phyloP scores from a whole-genome alignment of 2,888 invertebrate genomes.

The Drosophila affinis region DNA sequence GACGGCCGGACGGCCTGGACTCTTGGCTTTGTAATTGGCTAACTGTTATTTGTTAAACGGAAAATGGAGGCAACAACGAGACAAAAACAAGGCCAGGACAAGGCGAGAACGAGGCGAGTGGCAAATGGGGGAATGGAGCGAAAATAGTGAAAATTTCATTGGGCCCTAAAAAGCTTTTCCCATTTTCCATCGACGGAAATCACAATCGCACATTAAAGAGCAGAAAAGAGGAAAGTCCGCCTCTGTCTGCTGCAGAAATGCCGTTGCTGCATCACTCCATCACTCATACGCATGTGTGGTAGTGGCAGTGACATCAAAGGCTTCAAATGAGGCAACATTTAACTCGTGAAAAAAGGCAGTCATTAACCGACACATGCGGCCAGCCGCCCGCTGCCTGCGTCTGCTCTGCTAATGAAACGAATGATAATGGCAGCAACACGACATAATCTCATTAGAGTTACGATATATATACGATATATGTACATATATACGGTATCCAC shows the following conservation, averaged over 20 bases:
- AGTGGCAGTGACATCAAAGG: not conserved
- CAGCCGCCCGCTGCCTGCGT: not conserved
- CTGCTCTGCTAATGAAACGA: slow-evolving; percentile 64
- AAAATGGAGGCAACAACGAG: slow-evolving; percentile 45
- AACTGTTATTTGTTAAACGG: slow-evolving; percentile 73
- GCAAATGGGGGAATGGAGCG: slow-evolving; percentile 17
- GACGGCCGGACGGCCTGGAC: slow-evolving; percentile 22
- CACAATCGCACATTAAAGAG: not conserved
- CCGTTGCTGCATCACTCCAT: slow-evolving; percentile 9
- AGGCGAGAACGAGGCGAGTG: slow-evolving; percentile 6
- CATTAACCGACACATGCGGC: slow-evolving; percentile 52
- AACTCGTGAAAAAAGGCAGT: slow-evolving; percentile 12
- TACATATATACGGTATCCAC: slow-evolving; percentile 35
- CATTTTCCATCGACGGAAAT: not conserved
- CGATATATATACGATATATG: slow-evolving; percentile 51
- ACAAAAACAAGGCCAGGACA: slow-evolving; percentile 3
- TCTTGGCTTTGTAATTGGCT: slow-evolving; percentile 69
- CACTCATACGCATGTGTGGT: slow-evolving; percentile 36
- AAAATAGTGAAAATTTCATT: slow-evolving; percentile 33
- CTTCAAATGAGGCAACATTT: not conserved
- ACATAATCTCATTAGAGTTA: slow-evolving; percentile 72
- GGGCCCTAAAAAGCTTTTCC: slow-evolving; percentile 26
- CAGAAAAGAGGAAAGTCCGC: slow-evolving; percentile 3
- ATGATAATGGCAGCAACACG: slow-evolving; percentile 62
- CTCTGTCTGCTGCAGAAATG: not conserved